phyloP scores from a whole-genome alignment of 2,113 vertebrate genomes.

The Lucifuga dentata region DNA sequence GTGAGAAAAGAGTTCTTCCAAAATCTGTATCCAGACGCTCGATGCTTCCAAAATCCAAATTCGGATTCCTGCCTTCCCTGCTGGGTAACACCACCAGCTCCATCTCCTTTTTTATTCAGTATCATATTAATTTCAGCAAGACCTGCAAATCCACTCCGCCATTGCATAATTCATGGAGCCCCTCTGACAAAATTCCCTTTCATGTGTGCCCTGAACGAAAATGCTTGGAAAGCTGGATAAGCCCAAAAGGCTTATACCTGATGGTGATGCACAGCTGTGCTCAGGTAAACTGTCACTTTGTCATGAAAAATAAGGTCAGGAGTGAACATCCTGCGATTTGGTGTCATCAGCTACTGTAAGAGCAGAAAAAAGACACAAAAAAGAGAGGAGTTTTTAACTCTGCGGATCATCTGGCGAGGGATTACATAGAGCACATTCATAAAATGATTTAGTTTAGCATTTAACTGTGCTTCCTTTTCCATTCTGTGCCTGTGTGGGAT shows the following conservation, averaged over 20 bases:
- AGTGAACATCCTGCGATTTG: slow-evolving; percentile 50
- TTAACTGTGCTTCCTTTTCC: no score
- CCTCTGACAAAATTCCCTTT: slow-evolving; percentile 74
- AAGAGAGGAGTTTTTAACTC: slow-evolving; percentile 28
- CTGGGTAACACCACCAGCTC: slow-evolving; percentile 33
- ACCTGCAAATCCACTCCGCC: slow-evolving; percentile 73
- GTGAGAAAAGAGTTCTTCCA: neutral
- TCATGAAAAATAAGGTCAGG: slow-evolving; percentile 64
- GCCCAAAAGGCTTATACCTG: slow-evolving; percentile 68
- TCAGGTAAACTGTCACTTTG: slow-evolving; percentile 66
- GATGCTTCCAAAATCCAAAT: slow-evolving; percentile 34
- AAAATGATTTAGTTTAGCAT: no score
- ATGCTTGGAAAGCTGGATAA: slow-evolving; percentile 72
- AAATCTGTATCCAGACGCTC: slow-evolving; percentile 23
- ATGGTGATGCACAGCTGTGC: slow-evolving; percentile 64
- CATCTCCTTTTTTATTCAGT: slow-evolving; percentile 58
- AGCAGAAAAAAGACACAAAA: slow-evolving; percentile 20
- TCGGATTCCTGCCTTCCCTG: slow-evolving; percentile 5
- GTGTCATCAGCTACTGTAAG: slow-evolving; percentile 41
- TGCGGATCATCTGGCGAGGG: slow-evolving; percentile 40
- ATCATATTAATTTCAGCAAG: slow-evolving; percentile 75
- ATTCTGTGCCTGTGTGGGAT: slow-evolving; percentile 1
- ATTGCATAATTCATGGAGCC: slow-evolving; percentile 75
- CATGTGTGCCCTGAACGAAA: slow-evolving; percentile 62
- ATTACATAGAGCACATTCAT: slow-evolving; percentile 19